These are phyloP conservation scores for Pachymerium ferrugineum DNA, from an alignment of 2,888 invertebrate species.

Conservation along the genomic window DNA sequence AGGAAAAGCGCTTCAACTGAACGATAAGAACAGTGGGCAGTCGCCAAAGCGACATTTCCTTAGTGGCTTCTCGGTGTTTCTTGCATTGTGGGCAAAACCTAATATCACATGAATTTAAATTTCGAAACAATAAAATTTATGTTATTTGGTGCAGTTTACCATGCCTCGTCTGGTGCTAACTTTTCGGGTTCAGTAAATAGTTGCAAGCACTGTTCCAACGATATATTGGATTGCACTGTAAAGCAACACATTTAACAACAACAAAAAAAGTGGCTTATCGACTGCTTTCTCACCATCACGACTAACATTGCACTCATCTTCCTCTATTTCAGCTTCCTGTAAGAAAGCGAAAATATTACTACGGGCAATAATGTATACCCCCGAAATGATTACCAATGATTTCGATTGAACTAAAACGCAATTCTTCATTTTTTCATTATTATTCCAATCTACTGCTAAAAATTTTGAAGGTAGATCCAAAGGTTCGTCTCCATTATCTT, in stretches of 20 bases:
- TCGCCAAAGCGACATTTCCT: constrained; percentile 45
- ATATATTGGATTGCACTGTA: constrained; percentile 41
- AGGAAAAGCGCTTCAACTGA: constrained; percentile 48
- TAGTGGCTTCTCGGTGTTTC: constrained; percentile 46
- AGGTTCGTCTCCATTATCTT: constrained; percentile 41
- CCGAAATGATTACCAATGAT: constrained; percentile 42
- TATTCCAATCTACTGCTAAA: constrained; percentile 51
- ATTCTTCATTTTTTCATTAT: constrained; percentile 46
- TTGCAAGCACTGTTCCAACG: constrained; percentile 47
- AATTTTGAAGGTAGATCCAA: constrained; percentile 12
- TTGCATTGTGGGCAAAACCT: constrained; percentile 42
- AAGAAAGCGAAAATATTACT: background rate
- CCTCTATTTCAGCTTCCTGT: background rate
- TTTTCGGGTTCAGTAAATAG: constrained; percentile 52
- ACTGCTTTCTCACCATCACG: background rate
- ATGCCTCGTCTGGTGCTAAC: constrained; percentile 51
- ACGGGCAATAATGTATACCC: background rate
- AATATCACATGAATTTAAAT: no score
- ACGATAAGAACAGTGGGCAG: constrained; percentile 46
- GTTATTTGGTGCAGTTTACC: constrained; percentile 42
- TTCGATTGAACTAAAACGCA: constrained; percentile 49
- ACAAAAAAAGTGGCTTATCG: background rate
- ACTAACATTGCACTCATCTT: background rate
- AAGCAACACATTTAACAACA: background rate
- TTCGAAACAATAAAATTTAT: no score